Percentiles rank a stretch among this genome's conserved stretches.
These are phyloP conservation scores for Trichogramma dendrolimi DNA, from an alignment of 2,888 invertebrate species.

Conservation along the genomic window DNA sequence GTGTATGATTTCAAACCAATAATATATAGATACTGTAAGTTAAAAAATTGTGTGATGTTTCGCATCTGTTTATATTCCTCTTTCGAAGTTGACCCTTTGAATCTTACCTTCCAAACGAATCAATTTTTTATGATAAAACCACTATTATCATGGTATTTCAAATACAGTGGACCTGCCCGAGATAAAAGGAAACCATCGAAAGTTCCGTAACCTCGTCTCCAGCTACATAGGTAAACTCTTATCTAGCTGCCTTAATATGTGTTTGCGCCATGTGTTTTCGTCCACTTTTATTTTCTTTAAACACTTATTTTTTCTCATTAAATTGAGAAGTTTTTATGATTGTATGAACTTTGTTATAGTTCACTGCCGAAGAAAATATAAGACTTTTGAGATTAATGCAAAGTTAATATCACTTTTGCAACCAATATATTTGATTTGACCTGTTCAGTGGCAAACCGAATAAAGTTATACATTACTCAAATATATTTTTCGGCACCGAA, in stretches of 20 bases:
- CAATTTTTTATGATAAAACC: constrained; percentile 45
- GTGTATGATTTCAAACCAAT: too few species aligned
- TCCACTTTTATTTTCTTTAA: not conserved
- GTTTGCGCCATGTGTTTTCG: constrained; percentile 22
- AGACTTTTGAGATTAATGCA: too few species aligned
- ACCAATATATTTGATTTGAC: too few species aligned
- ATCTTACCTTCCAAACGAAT: constrained; percentile 43
- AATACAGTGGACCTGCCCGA: constrained; percentile 96
- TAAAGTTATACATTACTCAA: too few species aligned
- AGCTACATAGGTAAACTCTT: constrained; percentile 91
- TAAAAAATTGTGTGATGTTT: constrained; percentile 40
- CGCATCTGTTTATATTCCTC: constrained; percentile 52
- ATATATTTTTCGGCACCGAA: too few species aligned
- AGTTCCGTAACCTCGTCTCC: constrained; percentile 99
- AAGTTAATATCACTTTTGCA: too few species aligned
- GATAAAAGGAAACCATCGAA: constrained; percentile 97
- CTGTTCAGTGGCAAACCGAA: too few species aligned
- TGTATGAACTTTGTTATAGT: too few species aligned
- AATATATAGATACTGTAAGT: too few species aligned
- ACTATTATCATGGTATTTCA: constrained; percentile 24
- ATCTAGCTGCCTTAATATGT: constrained; percentile 27
- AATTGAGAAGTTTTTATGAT: too few species aligned
- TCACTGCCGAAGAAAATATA: too few species aligned
- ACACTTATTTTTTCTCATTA: too few species aligned
- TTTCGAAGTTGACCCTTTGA: constrained; percentile 50